Base-by-base conservation (phyloP, 2,113 vertebrate species). In the Xenus cinereus region DNA sequence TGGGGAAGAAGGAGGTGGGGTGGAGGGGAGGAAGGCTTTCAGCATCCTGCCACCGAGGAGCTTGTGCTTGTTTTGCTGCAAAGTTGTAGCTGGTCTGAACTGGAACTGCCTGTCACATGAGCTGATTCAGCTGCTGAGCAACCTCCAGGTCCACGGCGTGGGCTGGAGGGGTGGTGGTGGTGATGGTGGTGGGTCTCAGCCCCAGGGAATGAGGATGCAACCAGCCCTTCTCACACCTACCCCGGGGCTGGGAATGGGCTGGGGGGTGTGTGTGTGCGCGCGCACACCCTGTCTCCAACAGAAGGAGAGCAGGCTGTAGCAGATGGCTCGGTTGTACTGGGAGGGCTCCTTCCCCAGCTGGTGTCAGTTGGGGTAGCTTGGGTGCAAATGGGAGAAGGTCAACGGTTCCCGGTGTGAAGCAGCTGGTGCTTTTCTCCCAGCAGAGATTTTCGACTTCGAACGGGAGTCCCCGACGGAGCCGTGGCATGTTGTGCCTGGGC, bases 11-110 rank as follows among this genome's bases (percentile, higher is more conserved):
- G 46, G 48, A 53, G 63, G 30, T 30, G 83, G n/a, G n/a, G 14
- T 12, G 35, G 60, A 39, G 10, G 50, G 57, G 41, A 69, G 37
- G 39, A 23, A 72, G 41, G 57, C 43, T 94, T 94, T 28, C 74
- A 69, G 86, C 82, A 84, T 86, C 77, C 63, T 72, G 84, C 57
- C 74, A 2, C 56, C 8, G 79, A 43, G 81, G 90, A 81, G 89
- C 80, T 22, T 24, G 54, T 67, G 75, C 82, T 83, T 83, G 87
- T 89, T 97, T 90, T 97, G 77, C 92, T 95, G 95, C 95, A 43
- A 95, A 97, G 91, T 96, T 96, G 53, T 53, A 43, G 80, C 96
- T 97, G 96, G 93, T 96, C 92, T 93, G 94, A 96, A 75, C 95
- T 93, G 97, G 97, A 95, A 92, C 91, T 54, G 92, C 56, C 32